phyloP scores from a whole-genome alignment of 2,113 vertebrate genomes.

The Odocoileus hemionus region DNA sequence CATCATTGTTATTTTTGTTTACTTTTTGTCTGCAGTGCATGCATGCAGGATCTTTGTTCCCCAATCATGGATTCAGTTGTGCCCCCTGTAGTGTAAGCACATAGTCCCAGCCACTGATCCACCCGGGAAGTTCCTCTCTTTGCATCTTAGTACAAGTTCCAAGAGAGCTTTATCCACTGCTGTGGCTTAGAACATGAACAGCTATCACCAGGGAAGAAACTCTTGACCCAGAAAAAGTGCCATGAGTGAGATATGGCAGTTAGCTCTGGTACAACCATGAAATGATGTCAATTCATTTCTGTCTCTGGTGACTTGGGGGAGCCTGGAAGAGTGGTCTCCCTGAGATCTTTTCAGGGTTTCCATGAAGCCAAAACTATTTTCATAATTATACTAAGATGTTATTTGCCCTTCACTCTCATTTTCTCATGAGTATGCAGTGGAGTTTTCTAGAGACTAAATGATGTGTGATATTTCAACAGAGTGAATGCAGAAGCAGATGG shows the following conservation, averaged over 20 bases:
- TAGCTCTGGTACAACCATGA: not conserved
- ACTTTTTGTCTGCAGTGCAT: fast-evolving
- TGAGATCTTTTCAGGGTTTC: not conserved
- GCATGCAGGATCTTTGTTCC: not conserved
- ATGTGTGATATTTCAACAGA: not conserved
- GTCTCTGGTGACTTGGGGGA: not conserved
- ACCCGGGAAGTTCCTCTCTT: not conserved
- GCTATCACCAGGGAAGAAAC: not conserved
- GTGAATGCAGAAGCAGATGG: not conserved
- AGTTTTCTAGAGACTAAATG: not conserved
- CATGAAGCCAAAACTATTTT: not conserved
- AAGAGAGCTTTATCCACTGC: not conserved
- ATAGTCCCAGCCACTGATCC: not conserved
- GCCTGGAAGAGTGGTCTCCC: not conserved
- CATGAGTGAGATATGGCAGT: not conserved
- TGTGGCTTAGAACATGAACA: not conserved
- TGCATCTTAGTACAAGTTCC: not conserved
- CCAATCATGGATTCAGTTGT: fast-evolving
- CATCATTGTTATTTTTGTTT: too few species aligned
- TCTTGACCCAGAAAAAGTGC: not conserved
- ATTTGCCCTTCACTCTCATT: not conserved
- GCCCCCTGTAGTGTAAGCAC: not conserved
- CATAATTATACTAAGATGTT: not conserved
- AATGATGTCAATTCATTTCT: not conserved
- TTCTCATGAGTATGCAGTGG: not conserved